Evolutionary conservation across 2,797 vertebrate species (phyloP), one percentile per base, ranked within the genome.

Genomic region (Centropyge bicolor): DNA sequence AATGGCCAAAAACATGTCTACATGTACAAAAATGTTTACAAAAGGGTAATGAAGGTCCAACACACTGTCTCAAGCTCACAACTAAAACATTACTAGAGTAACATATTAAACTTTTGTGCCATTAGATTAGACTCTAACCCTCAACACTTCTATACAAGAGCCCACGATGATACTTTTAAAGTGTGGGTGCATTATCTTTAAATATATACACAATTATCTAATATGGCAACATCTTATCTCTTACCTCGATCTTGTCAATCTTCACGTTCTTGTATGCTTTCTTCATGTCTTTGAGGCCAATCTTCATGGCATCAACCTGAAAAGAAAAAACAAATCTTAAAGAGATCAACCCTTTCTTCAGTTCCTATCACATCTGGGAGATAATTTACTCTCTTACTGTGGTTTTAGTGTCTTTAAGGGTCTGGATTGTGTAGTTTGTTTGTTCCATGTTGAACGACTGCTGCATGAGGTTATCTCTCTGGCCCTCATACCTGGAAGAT

Each of bases 361-460:
- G 4, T 20, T 10, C 5, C 11, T 46, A 8, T 27, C 19, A 19
- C 54, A 45, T 61, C 24, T n/a, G 13, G 41, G 8, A 36, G 12
- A 69, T 22, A 27, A 35, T 19, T 1, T 6, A 0, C 27, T 38
- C 13, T 79, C 93, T 91, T 96, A 99, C 98, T 83, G 98, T 99
- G 70, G 98, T 99, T 94, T 98, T 99, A 83, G 98, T 99, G 92
- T 99, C 98, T 94, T 99, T 98, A 69, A 99, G 88, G 17, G 94
- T 94, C 87, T 98, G 97, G 86, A 99, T 98, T 9, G 98, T 97
- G 86, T 99, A 99, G 93, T 99, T 99, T 38, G 97, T 87, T 95
- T 99, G 98, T 83, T 99, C 98, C 98, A 99, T 99, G 94, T 99
- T 99, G 87, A 99, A 99, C 0, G 98, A 99, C 92, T 99, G 98